These are phyloP conservation scores for Thymelicus lineola DNA, from an alignment of 2,888 invertebrate species.

Conservation along the genomic window DNA sequence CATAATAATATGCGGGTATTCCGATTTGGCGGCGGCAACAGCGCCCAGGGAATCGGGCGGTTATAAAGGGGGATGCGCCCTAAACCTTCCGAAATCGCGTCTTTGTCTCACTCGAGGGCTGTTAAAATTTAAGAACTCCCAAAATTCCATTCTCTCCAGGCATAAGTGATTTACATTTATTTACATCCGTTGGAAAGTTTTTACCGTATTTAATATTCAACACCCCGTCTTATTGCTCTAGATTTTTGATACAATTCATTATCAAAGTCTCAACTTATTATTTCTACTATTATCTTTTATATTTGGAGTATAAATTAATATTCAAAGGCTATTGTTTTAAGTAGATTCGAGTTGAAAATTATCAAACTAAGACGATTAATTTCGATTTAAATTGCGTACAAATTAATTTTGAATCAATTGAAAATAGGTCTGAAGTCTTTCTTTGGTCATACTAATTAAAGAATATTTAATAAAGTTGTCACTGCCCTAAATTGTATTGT, in stretches of 20 bases:
- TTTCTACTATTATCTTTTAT: slow-evolving; percentile 23
- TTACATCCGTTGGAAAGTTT: slow-evolving; percentile 43
- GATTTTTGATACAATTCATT: slow-evolving; percentile 17
- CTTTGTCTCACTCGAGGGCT: slow-evolving; percentile 52
- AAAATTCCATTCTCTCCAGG: slow-evolving; percentile 49
- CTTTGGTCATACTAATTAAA: too few species aligned
- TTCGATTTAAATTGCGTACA: slow-evolving; percentile 55
- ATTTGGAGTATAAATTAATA: slow-evolving; percentile 37
- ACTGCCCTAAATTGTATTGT: too few species aligned
- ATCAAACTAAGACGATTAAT: slow-evolving; percentile 59
- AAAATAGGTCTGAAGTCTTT: background rate
- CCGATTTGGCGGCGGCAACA: slow-evolving; percentile 53
- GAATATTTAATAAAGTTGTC: too few species aligned
- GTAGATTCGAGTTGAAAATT: slow-evolving; percentile 55
- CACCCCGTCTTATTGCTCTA: slow-evolving; percentile 13
- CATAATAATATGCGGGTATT: slow-evolving; percentile 60
- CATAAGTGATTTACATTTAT: slow-evolving; percentile 55
- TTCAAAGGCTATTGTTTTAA: slow-evolving; percentile 41
- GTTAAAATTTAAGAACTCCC: slow-evolving; percentile 68
- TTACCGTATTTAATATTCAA: slow-evolving; percentile 30
- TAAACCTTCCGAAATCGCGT: slow-evolving; percentile 49
- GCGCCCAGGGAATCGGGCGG: slow-evolving; percentile 50
- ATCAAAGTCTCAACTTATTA: slow-evolving; percentile 20
- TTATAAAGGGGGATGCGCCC: slow-evolving; percentile 36
- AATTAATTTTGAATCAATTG: slow-evolving; percentile 52